phyloP scores from a whole-genome alignment of 2,888 invertebrate genomes.

The Rhagonycha lutea region DNA sequence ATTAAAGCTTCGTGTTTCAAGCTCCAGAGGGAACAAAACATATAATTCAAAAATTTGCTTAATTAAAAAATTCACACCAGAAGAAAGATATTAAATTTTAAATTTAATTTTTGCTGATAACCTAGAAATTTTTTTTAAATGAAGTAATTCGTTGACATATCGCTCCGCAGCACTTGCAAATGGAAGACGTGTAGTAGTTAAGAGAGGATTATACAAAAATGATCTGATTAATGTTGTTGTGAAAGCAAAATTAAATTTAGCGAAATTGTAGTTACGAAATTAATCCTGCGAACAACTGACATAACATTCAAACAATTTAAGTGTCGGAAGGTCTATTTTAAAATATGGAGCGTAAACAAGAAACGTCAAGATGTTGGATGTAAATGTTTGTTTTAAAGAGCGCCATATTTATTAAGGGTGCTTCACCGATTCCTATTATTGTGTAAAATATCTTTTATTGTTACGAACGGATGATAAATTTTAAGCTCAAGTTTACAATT shows the following conservation, averaged over 20 bases:
- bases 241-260: background rate
- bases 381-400: conserved; percentile 23
- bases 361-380: conserved; percentile 21
- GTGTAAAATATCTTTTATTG: conserved; percentile 5
- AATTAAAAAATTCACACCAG: background rate
- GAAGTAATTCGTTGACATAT: background rate
- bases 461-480: background rate
- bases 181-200: background rate
- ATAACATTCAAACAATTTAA: conserved; percentile 21
- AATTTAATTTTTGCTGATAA: background rate
- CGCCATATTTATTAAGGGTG: conserved; percentile 21
- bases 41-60: no score
- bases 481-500: background rate
- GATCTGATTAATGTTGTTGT: background rate
- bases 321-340: conserved; percentile 19
- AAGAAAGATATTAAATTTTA: background rate
- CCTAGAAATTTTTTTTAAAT: background rate
- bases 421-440: conserved; percentile 21
- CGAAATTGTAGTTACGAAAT: conserved; percentile 13
- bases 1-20: no score
- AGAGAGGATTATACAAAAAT: background rate
- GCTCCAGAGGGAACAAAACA: no score
- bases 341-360: conserved; percentile 21
- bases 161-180: background rate
- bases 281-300: conserved; percentile 21